Percentiles rank a stretch among this genome's conserved stretches.
Evolutionary conservation across 1,140 invertebrate species (phyloP).

Genomic region (Reticulitermes speratus): DNA sequence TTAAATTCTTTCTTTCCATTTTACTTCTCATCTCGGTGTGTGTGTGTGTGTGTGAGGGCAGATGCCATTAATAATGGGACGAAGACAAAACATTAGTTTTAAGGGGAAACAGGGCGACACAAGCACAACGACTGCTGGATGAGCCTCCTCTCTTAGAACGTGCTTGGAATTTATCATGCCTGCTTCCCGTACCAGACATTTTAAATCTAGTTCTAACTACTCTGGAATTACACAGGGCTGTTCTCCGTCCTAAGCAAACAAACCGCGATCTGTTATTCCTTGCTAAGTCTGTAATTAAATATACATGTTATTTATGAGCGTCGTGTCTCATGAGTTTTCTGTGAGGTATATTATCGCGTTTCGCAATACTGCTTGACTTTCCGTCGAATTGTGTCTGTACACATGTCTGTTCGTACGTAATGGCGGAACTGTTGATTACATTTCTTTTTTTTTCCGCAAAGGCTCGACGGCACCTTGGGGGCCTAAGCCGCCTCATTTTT

Average conservation of each 20-base stretch:
- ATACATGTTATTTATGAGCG: too few relatives aligned
- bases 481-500: too few relatives aligned
- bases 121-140: background rate
- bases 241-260: background rate
- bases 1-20: constrained; percentile 1
- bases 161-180: background rate
- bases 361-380: too few relatives aligned
- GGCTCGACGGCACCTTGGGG: too few relatives aligned
- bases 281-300: background rate
- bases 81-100: constrained; percentile 20
- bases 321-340: too few relatives aligned
- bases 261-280: background rate
- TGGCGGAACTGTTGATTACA: too few relatives aligned
- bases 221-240: background rate
- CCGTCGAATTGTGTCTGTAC: too few relatives aligned
- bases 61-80: background rate
- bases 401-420: too few relatives aligned
- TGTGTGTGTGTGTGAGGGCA: background rate
- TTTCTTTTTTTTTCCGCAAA: too few relatives aligned
- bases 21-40: background rate
- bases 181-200: background rate
- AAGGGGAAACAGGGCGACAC: background rate
- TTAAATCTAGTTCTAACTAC: background rate
- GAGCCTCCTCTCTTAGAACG: background rate
- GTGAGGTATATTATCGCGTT: too few relatives aligned